phyloP scores from a whole-genome alignment of 1,140 invertebrate genomes.

The Phymastichus coffea region DNA sequence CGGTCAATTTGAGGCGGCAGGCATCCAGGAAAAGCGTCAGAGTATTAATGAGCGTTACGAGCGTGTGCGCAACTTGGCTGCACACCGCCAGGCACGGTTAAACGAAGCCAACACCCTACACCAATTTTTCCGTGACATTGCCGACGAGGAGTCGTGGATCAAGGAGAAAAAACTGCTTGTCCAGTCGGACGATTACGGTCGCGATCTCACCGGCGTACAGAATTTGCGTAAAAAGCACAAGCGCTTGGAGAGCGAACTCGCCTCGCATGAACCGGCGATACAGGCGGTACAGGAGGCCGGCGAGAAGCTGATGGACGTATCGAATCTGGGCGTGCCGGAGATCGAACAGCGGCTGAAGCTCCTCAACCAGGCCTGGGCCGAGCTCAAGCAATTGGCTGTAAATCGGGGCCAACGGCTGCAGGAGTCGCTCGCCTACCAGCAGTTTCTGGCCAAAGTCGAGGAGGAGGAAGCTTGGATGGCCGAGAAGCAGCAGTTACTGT shows the following conservation, averaged over 20 bases:
- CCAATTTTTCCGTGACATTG: conserved; percentile 99
- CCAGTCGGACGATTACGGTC: conserved; percentile 96
- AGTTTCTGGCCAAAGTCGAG: conserved; percentile 97
- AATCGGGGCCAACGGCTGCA: conserved; percentile 90
- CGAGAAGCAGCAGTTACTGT: conserved; percentile 96
- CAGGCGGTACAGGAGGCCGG: conserved; percentile 96
- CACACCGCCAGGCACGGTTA: conserved; percentile 84
- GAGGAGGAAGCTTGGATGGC: conserved; percentile 99
- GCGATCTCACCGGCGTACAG: conserved; percentile 96
- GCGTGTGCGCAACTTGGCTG: conserved; percentile 88
- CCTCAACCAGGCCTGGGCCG: conserved; percentile 85
- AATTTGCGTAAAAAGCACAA: conserved; percentile 99
- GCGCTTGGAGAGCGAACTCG: conserved; percentile 92
- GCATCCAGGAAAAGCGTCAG: conserved; percentile 89
- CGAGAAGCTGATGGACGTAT: conserved; percentile 94
- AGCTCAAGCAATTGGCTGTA: conserved; percentile 84
- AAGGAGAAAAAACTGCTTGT: conserved; percentile 99
- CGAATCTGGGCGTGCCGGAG: conserved; percentile 94
- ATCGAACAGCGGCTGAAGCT: conserved; percentile 88
- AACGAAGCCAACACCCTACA: conserved; percentile 96
- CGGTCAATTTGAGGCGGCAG: conserved; percentile 91
- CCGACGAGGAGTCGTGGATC: conserved; percentile 99
- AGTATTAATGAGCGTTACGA: conserved; percentile 95
- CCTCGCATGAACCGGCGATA: conserved; percentile 94
- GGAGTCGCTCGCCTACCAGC: conserved; percentile 92